Evolutionary conservation across 1,140 invertebrate genomes (phyloP), one percentile per base, ranked within the genome.

Genomic region (Venturia canescens): DNA sequence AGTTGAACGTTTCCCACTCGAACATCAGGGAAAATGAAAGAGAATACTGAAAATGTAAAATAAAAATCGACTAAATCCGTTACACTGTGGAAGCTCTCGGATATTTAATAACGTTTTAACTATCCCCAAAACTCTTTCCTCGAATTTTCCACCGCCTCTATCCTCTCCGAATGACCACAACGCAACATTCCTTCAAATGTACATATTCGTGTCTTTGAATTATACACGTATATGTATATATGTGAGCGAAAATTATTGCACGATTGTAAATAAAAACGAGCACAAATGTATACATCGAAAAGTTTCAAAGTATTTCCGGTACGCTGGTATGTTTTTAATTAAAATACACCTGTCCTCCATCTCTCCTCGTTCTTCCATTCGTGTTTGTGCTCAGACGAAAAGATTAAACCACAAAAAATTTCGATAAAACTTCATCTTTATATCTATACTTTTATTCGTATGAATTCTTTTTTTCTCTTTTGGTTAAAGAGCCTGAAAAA

Each of bases 51-150:
- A n/a, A n/a, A n/a, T n/a, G n/a, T n/a, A n/a, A n/a, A 18, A 75
- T 21, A 50, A 31, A 74, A 74, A 53, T 74, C 23, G 26, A 74
- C 5, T 18, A 21, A 66, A 21, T 27, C n/a, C 60, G 60, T 26
- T 66, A 53, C 50, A 53, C 3, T 53, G 11, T n/a, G 50, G 50
- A n/a, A 15, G 13, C 50, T 53, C 50, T 53, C 50, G 3, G 50
- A 53, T 53, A 53, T 15, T 16, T n/a, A 53, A 53, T 53, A 53
- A 16, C 50, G 50, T 53, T 53, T 53, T 16, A 53, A 53, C 31
- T 34, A 3, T 16, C 13, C 50, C 3, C 50, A 53, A 13, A 53
- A 13, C 50, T 15, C 50, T n/a, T 53, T 53, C 15, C 15, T 53
- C 50, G 15, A 53, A 53, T 15, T 53, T 53, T 53, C 11, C n/a